Evolutionary conservation across 2,797 vertebrate genomes (phyloP).

Genomic region (Phrynocephalus guinanensis): DNA sequence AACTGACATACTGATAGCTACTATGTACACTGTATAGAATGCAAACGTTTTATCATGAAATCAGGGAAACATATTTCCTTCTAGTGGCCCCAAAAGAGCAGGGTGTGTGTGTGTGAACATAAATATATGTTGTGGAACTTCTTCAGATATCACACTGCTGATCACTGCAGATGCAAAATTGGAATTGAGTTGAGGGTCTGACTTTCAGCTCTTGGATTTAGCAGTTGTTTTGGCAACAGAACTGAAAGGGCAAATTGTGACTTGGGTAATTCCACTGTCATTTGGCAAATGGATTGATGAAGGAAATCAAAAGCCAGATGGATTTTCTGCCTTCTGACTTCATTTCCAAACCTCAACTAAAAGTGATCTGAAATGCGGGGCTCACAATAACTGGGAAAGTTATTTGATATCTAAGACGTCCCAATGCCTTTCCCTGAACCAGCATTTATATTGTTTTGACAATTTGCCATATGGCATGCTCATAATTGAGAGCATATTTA

Average conservation of each 20-base stretch:
- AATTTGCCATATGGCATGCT: neutral
- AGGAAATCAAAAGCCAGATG: too few relatives aligned
- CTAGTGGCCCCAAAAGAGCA: neutral
- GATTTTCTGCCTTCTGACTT: neutral
- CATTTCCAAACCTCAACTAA: neutral
- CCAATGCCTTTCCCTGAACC: neutral
- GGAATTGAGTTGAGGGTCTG: too few relatives aligned
- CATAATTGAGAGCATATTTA: neutral
- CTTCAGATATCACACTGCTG: too few relatives aligned
- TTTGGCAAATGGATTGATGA: too few relatives aligned
- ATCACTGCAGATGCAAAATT: too few relatives aligned
- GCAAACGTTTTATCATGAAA: neutral
- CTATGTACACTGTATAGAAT: neutral
- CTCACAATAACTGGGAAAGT: neutral
- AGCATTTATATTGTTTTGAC: neutral
- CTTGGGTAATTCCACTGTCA: too few relatives aligned
- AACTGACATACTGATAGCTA: neutral
- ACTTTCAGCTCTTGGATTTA: too few relatives aligned
- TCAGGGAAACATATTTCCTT: neutral
- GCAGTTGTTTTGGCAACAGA: too few relatives aligned
- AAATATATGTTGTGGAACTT: neutral
- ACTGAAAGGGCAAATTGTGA: too few relatives aligned
- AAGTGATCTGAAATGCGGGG: neutral
- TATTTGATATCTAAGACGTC: neutral
- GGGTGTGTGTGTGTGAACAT: neutral